Percentiles rank a stretch among this genome's conserved stretches.
These are phyloP conservation scores for Orius insidiosus DNA, from an alignment of 1,140 invertebrate genomes.

Conservation along the genomic window DNA sequence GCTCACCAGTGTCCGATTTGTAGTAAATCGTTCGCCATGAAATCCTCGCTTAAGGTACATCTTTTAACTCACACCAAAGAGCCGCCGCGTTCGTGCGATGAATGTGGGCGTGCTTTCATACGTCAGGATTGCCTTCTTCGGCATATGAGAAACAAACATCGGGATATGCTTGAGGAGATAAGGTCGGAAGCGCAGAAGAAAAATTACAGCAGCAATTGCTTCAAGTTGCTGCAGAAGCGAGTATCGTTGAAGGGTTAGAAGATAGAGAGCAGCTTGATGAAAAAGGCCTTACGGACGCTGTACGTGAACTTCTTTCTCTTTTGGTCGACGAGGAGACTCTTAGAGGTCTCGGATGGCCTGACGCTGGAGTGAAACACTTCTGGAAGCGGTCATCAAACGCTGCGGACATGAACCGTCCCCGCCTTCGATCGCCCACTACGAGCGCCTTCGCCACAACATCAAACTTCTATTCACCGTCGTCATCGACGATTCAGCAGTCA, in stretches of 20 bases:
- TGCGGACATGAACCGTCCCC: conserved; percentile 48
- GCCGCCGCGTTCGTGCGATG: conserved; percentile 39
- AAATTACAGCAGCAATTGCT: conserved; percentile 28
- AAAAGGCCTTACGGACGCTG: conserved; percentile 21
- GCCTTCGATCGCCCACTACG: conserved; percentile 36
- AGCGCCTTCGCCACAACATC: conserved; percentile 50
- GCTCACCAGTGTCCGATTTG: conserved; percentile 42
- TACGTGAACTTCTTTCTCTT: conserved; percentile 40
- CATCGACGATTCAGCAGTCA: conserved; percentile 55
- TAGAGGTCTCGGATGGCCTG: conserved; percentile 48
- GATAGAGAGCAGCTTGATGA: conserved; percentile 16
- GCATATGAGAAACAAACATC: conserved; percentile 47
- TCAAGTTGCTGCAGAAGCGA: conserved; percentile 18
- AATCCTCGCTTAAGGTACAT: conserved; percentile 46
- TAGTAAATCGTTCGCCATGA: conserved; percentile 42
- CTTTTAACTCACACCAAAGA: conserved; percentile 40
- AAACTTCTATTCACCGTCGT: conserved; percentile 59
- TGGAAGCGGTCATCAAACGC: conserved; percentile 35
- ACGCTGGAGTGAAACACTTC: conserved; percentile 44
- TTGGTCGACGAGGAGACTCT: conserved; percentile 51
- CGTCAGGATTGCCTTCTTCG: conserved; percentile 48
- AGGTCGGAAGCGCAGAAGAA: conserved; percentile 42
- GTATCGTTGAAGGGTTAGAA: conserved; percentile 15
- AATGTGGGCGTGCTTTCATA: conserved; percentile 47
- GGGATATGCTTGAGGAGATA: conserved; percentile 43